Conservation (phyloP, 2,888 invertebrate genomes). For the Cecidostiba fungosa region DNA sequence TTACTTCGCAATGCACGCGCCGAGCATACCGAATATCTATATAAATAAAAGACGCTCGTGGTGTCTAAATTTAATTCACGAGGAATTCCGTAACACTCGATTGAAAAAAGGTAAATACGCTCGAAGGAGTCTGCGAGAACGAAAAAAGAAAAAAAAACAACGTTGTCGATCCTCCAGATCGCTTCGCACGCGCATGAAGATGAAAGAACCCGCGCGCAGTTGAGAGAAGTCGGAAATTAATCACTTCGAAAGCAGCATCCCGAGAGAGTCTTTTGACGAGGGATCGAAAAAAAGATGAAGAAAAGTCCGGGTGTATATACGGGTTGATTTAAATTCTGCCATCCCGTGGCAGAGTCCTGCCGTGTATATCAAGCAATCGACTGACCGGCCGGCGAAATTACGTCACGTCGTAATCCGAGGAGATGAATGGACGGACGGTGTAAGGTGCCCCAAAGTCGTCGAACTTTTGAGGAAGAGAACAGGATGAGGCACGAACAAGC, state of each 20-base stretch:
- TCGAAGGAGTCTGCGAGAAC: too few species aligned
- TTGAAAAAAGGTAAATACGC: background rate
- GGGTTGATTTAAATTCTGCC: conserved; percentile 35
- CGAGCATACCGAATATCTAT: background rate
- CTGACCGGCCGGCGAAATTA: conserved; percentile 41
- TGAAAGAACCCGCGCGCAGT: background rate
- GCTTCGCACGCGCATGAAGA: background rate
- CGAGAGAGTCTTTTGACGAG: conserved; percentile 36
- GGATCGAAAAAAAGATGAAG: conserved; percentile 30
- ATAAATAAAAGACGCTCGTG: background rate
- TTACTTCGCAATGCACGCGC: background rate
- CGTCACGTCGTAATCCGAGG: conserved; percentile 46
- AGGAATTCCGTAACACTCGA: conserved; percentile 1
- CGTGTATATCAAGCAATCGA: background rate
- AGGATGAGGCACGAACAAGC: background rate
- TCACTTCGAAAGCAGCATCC: conserved; percentile 1
- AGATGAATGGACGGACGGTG: conserved; percentile 50
- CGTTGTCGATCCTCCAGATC: too few species aligned
- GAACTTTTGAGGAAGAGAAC: conserved; percentile 62
- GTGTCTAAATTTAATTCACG: background rate
- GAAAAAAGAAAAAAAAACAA: background rate
- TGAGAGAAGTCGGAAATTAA: conserved; percentile 8
- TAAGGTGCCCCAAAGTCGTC: conserved; percentile 50
- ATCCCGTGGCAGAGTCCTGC: background rate
- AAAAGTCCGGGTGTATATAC: background rate